A percentile compares a stretch with the other conserved stretches of the same genome.
Evolutionary conservation across 1,140 invertebrate genomes (phyloP).

Genomic region (Druon quercuslanigerum): DNA sequence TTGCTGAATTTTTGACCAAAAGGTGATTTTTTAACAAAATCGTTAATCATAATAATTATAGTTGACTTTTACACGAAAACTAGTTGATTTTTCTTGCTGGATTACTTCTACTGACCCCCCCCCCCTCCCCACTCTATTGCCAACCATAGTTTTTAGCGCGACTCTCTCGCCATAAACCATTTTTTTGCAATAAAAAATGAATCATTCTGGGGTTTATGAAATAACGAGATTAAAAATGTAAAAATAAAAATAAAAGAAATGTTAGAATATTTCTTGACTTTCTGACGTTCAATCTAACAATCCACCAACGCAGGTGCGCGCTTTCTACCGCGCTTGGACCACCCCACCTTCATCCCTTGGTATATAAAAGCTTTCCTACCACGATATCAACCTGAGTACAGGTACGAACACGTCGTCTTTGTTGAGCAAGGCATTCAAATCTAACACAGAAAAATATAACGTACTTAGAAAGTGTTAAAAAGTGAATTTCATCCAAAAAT

Average conservation of each 20-base stretch:
- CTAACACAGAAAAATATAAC: background rate
- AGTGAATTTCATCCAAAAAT: background rate
- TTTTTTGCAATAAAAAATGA: too few species aligned
- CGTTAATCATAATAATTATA: too few species aligned
- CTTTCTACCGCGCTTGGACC: conserved; percentile 10
- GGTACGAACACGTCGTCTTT: conserved; percentile 6
- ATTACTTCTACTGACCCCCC: too few species aligned
- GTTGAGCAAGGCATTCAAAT: background rate
- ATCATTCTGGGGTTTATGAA: background rate
- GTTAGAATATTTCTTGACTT: background rate
- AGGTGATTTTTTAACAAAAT: too few species aligned
- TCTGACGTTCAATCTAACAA: background rate
- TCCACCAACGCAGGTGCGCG: conserved; percentile 5
- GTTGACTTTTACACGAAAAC: too few species aligned
- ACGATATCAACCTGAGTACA: conserved; percentile 10
- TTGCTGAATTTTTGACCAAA: too few species aligned
- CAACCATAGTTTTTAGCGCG: too few species aligned
- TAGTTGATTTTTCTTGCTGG: too few species aligned
- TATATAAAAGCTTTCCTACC: conserved; percentile 22
- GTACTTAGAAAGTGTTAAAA: background rate
- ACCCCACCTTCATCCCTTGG: background rate
- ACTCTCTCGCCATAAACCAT: too few species aligned
- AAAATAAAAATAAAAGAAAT: too few species aligned
- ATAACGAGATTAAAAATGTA: background rate
- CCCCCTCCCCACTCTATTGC: too few species aligned